Evolutionary conservation across 2,113 vertebrate species (phyloP), one percentile per base, ranked within the genome.

Genomic region (Circaetus cinerascens): DNA sequence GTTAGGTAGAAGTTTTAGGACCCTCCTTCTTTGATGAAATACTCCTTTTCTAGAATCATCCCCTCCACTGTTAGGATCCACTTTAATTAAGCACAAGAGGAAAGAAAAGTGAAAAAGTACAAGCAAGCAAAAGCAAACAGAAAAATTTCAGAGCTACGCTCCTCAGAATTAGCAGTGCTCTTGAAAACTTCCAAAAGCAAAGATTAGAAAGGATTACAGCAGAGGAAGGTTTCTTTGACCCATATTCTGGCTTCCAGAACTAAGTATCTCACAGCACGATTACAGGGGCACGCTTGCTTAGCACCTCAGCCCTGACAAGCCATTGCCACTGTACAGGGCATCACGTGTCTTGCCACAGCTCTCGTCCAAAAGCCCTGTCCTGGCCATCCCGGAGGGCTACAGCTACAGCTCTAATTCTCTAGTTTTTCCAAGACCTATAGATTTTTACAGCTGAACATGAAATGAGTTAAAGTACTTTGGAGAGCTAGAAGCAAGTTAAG

Each of bases 401-500:
- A 3, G 59, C n/a, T 62, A 29, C 79, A 66, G 25, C 41, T 38
- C 48, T 67, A 86, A 84, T 29, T 43, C 86, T 69, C 85, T 60
- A 12, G 25, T 64, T 94, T 81, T 88, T 48, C 51, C 50, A 90
- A 78, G 80, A 84, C 60, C 43, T 60, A n/a, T 40, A 72, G 59
- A 86, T 95, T 91, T 87, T 74, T 91, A 71, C 27, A 81, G 73
- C 16, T 87, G 93, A 95, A 91, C 19, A 18, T 18, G 34, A 95
- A 88, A 95, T 60, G 48, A 93, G 75, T 66, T 92, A 73, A 93
- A 85, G 77, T 56, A 93, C 89, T 93, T 60, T 17, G 57, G 57
- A 91, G 62, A 85, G 60, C 77, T 68, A 66, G 81, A 79, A 93
- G 80, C 43, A 93, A 96, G 73, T 91, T 93, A 94, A 94, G 48